phyloP scores from a whole-genome alignment of 2,797 vertebrate species.

The Pangasius larnaudii region DNA sequence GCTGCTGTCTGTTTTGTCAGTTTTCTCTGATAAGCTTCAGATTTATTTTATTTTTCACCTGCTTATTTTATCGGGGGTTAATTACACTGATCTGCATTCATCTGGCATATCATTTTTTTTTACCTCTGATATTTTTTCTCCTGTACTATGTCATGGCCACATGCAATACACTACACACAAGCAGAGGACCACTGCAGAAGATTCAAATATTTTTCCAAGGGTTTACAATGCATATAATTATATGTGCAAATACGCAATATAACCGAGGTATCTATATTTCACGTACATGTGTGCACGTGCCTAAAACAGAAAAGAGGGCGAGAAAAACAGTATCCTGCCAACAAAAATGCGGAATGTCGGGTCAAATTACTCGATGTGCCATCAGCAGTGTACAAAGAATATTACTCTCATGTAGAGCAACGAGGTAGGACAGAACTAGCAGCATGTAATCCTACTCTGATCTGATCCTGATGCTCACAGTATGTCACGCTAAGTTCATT shows the following conservation, averaged over 20 bases:
- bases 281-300: neutral
- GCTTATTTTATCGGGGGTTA: slow-evolving; percentile 59
- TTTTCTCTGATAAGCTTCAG: slow-evolving; percentile 78
- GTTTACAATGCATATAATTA: neutral
- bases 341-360: neutral
- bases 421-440: slow-evolving; percentile 22
- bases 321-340: neutral
- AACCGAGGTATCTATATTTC: neutral
- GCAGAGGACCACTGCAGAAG: neutral
- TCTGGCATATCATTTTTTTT: slow-evolving; percentile 66
- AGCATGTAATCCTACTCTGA: slow-evolving; percentile 1
- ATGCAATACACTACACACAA: neutral
- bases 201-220: neutral
- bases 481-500: slow-evolving; percentile 48
- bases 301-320: neutral
- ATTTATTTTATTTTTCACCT: slow-evolving; percentile 74
- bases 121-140: slow-evolving; percentile 17
- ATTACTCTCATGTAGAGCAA: slow-evolving; percentile 40
- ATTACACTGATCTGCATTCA: slow-evolving; percentile 78
- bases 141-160: neutral
- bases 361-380: neutral
- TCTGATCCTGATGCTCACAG: neutral
- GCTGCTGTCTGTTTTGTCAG: slow-evolving; percentile 82
- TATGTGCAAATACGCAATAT: neutral
- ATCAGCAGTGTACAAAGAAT: slow-evolving; percentile 50